Evolutionary conservation across 1,140 invertebrate genomes (phyloP), one percentile per base, ranked within the genome.

Genomic region (Aphelinus certus): DNA sequence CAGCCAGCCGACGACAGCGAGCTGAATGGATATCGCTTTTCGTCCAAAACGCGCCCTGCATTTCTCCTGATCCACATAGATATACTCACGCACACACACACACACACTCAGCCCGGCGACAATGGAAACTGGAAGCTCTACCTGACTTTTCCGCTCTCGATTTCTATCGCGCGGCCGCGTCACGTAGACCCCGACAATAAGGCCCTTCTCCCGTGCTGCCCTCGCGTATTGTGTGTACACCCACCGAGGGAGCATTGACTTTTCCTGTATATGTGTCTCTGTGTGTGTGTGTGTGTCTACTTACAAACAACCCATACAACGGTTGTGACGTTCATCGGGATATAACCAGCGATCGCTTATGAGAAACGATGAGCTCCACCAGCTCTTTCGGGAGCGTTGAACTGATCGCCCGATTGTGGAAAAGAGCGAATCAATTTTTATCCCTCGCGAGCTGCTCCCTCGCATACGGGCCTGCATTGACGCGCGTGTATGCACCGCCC

Each of bases 11-110:
- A 81, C 79, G 78, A 79, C 74, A 75, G 76, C 74, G 63, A 76
- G 43, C 65, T 3, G 62, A 83, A 84, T 83, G 76, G 79, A 77
- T 81, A 82, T 83, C 82, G 78, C 79, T 81, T 81, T 81, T 80
- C 80, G 76, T 77, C 78, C 75, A 70, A 79, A 79, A 76, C 73
- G 68, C 77, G 75, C 71, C 71, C n/a, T 70, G 77, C 78, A 80
- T 81, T 81, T 76, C 73, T 78, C 76, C 75, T 75, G 77, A 79
- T 80, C 76, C 71, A 77, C 62, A 65, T 77, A 69, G 76, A 77
- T 79, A 76, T 75, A 76, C n/a, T 1, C n/a, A 60, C 51, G 51
- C 4, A 53, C 4, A 9, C 4, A 6, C 9, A 6, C 9, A 58
- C 64, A 57, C 63, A 57, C 55, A 26, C 66, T 49, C 42, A 68